Evolutionary conservation across 2,888 invertebrate species (phyloP).

Genomic region (Morpho deidamia): DNA sequence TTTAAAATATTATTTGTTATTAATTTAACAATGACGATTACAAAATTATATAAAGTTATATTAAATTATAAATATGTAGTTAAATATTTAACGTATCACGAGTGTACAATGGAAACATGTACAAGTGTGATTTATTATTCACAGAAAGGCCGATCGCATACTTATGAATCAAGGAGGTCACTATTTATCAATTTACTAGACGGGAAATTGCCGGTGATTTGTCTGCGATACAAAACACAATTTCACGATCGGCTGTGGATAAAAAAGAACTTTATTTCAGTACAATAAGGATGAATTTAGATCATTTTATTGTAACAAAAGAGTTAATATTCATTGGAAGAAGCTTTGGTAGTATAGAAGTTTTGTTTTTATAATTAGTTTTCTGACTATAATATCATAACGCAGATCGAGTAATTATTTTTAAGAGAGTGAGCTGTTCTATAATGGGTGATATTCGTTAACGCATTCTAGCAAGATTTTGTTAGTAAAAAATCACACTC

Average conservation of each 20-base stretch:
- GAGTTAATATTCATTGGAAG: not conserved
- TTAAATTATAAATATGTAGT: too few relatives aligned
- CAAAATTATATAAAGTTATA: too few relatives aligned
- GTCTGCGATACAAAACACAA: conserved; percentile 14
- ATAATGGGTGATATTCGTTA: too few relatives aligned
- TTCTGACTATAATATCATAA: too few relatives aligned
- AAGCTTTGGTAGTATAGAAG: too few relatives aligned
- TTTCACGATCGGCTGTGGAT: not conserved
- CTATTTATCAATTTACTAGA: conserved; percentile 35
- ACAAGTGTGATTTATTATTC: conserved; percentile 41
- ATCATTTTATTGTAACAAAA: not conserved
- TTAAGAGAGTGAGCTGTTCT: too few relatives aligned
- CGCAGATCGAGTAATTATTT: too few relatives aligned
- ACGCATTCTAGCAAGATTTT: too few relatives aligned
- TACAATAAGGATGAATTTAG: not conserved
- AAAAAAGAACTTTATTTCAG: not conserved
- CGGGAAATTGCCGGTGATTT: conserved; percentile 24
- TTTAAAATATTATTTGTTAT: not conserved
- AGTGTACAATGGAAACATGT: conserved; percentile 34
- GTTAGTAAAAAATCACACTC: too few relatives aligned
- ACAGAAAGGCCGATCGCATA: conserved; percentile 37
- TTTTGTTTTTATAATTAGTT: too few relatives aligned
- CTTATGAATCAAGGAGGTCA: conserved; percentile 42
- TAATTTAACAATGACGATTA: not conserved
- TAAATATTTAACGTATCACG: not conserved